Base-by-base conservation (phyloP, 2,113 vertebrate genomes). In the Anhinga anhinga region DNA sequence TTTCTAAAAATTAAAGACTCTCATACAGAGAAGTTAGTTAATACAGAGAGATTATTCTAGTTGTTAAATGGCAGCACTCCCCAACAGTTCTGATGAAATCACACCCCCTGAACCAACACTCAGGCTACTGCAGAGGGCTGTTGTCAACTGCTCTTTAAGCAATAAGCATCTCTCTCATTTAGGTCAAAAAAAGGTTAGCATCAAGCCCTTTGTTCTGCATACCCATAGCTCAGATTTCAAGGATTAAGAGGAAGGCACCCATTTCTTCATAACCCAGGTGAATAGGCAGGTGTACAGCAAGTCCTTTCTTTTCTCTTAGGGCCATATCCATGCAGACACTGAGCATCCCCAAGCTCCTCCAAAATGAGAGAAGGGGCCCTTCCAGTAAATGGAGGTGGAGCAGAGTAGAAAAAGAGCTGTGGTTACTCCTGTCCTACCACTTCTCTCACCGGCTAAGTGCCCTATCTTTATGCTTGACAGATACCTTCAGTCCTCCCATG, bases 71-170 rank as follows among this genome's bases (percentile, higher is more conserved):
- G 19, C 63, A 85, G 30, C 52, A 17, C 15, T 66, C 15, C 29
- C n/a, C 40, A 36, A 50, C 47, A 66, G 18, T 1, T 1, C 22
- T 65, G 44, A 47, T 69, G 47, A 87, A 92, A 88, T 72, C 26
- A n/a, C 8, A 36, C 0, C 3, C 45, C 47, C 13, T 56, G 30
- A 77, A 53, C 14, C 17, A 79, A 45, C 1, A 5, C 1, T 0
- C 53, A 66, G 40, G 34, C 20, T 62, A 14, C 22, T 88, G 71
- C 49, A 90, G 55, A 73, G 27, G 20, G 10, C 15, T 88, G 5
- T 8, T 73, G 32, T 30, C 18, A 53, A 69, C 71, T 66, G 30
- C 11, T 70, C 3, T 73, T 56, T 38, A 62, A 83, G 63, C 34
- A 61, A 19, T 15, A 23, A 36, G 13, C 7, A 61, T 15, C 27